phyloP scores from a whole-genome alignment of 2,113 vertebrate genomes.

The Apeltes quadracus region DNA sequence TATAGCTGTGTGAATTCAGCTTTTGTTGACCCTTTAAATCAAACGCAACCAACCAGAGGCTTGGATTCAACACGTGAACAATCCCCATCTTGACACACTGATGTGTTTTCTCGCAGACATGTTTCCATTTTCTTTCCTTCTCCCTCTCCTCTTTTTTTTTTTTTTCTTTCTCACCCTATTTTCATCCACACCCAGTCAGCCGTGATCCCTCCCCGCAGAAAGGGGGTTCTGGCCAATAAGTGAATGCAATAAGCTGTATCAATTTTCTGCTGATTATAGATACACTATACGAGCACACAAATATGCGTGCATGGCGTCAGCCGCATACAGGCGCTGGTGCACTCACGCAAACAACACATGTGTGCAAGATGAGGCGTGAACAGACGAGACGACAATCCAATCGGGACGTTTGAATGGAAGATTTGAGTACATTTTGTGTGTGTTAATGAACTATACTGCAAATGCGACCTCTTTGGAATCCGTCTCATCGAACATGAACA shows the following conservation, averaged over 20 bases:
- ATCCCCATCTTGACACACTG: constrained; percentile 44
- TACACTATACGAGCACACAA: constrained; percentile 52
- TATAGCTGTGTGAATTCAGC: constrained; percentile 43
- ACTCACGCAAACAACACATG: constrained; percentile 34
- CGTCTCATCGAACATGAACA: not conserved
- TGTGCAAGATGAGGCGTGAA: constrained; percentile 13
- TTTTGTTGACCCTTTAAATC: constrained; percentile 34
- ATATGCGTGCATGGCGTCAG: constrained; percentile 41
- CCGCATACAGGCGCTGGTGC: constrained; percentile 30
- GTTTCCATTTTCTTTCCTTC: constrained; percentile 70
- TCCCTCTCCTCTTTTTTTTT: constrained; percentile 53
- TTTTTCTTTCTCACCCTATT: constrained; percentile 40
- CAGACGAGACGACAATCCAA: constrained; percentile 27
- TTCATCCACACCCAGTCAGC: constrained; percentile 79
- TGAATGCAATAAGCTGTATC: constrained; percentile 70
- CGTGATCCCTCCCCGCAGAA: constrained; percentile 74
- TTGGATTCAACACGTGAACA: constrained; percentile 27
- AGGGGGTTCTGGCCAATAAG: constrained; percentile 67
- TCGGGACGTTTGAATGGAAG: constrained; percentile 30
- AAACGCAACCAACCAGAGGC: constrained; percentile 32
- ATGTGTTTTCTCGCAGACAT: constrained; percentile 65
- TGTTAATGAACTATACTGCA: constrained; percentile 11
- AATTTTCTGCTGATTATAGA: constrained; percentile 72
- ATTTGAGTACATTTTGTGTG: not conserved
- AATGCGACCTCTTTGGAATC: constrained; percentile 26